Base-by-base conservation (phyloP, 2,888 invertebrate genomes). In the Cephonodes hylas region DNA sequence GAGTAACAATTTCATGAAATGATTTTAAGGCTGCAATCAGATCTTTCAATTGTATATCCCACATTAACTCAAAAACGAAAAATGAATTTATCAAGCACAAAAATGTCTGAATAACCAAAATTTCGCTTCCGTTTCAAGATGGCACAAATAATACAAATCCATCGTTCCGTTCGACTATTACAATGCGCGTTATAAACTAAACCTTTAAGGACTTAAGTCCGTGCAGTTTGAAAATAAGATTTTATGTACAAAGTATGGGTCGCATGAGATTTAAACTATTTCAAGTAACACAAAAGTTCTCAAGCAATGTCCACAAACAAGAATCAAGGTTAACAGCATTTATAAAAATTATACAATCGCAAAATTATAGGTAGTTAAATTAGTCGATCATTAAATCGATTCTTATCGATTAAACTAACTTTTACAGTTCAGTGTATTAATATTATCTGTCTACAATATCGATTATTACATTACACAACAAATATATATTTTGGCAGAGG, bases 401-500 rank as follows among this genome's bases (percentile, higher is more conserved):
- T 38, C 38, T 38, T 38, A 38, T 38, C 38, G 38, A 38, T 38
- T 38, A 38, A 34, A 38, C 34, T 58, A 34, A 42, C 23, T 31
- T 59, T 42, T 25, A 27, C 22, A 58, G n/a, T 38, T 58, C 20
- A 27, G 23, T 38, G 23, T 38, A 38, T n/a, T 38, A 38, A 4
- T n/a, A n/a, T 38, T n/a, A 38, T 38, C 27, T 44, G 42, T 59
- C 25, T 13, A 59, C 42, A 23, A 59, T 23, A 58, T 58, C 38
- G 42, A 42, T 58, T 23, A 42, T 23, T 42, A 13, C 20, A 58
- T 38, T 42, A 57, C 25, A 53, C 13, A 18, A 58, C 38, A 42
- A 38, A 58, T 42, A 58, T 34, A 42, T 58, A 58, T 58, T 42
- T 58, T 58, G 38, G 58, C 38, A 13, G 38, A n/a, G 38, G n/a